These are phyloP conservation scores for Barbus barbus DNA, from an alignment of 2,113 vertebrate genomes.

Conservation along the genomic window DNA sequence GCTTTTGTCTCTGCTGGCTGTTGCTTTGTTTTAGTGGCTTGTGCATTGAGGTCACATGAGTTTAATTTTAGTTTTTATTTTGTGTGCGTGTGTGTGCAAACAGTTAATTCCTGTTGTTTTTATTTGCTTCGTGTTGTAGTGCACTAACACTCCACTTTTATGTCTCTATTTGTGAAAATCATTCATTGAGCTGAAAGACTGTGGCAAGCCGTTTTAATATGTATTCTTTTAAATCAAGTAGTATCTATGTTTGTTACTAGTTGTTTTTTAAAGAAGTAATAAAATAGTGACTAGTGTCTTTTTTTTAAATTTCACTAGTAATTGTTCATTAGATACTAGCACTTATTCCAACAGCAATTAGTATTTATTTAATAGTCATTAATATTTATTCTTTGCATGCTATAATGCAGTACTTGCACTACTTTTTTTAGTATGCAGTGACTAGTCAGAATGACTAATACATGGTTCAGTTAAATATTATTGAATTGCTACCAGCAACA, in stretches of 20 bases:
- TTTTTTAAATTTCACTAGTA: background rate
- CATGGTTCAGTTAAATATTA: background rate
- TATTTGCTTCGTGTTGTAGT: background rate
- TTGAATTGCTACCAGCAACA: background rate
- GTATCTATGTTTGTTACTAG: no score
- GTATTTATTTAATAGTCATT: background rate
- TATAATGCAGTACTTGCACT: background rate
- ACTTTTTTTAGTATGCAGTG: background rate
- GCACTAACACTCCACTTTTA: background rate
- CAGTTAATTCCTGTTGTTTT: background rate
- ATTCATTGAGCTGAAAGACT: background rate
- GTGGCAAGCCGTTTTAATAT: background rate
- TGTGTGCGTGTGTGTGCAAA: no score
- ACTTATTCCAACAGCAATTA: background rate
- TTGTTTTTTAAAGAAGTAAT: background rate
- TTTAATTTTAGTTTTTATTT: background rate
- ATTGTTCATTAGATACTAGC: background rate
- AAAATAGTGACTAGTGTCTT: background rate
- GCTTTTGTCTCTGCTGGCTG: slow-evolving; percentile 48
- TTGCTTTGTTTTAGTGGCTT: slow-evolving; percentile 38
- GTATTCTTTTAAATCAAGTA: background rate
- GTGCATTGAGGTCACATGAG: background rate
- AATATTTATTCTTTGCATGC: background rate
- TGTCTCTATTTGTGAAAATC: background rate
- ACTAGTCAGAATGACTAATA: background rate